Percentiles rank a stretch among this genome's conserved stretches.
Conservation (phyloP, 2,113 vertebrate species). For the Cochlearius cochlearius region DNA sequence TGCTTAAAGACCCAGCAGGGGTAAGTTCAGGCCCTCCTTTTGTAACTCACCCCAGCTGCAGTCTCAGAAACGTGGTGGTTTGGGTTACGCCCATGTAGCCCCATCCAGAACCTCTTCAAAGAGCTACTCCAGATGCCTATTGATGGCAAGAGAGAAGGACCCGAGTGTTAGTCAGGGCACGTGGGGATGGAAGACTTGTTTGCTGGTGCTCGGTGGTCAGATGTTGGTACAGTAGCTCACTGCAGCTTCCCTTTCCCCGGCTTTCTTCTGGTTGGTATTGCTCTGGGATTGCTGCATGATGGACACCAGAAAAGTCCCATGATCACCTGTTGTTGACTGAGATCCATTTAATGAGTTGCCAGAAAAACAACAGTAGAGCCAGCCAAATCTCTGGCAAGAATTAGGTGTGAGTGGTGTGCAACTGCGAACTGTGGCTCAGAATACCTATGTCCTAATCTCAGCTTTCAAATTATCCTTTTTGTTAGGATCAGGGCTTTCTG, state of each 20-base stretch:
- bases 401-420: neutral
- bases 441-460: neutral
- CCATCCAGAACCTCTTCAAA: neutral
- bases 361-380: neutral
- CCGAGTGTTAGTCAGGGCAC: neutral
- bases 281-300: neutral
- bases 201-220: neutral
- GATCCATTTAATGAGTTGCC: neutral
- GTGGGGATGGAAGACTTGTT: neutral
- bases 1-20: neutral
- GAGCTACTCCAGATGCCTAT: neutral
- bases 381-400: neutral
- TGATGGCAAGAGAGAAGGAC: neutral
- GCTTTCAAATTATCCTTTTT: neutral
- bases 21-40: neutral
- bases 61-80: neutral
- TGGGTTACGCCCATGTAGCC: fast-evolving
- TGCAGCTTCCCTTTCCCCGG: neutral
- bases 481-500: neutral
- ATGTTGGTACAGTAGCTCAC: neutral
- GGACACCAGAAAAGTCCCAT: neutral
- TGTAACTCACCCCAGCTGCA: neutral
- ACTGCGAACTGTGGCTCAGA: neutral
- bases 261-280: fast-evolving
- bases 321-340: neutral